These are phyloP conservation scores for Chrosomus eos DNA, from an alignment of 2,797 vertebrate species.

Conservation along the genomic window DNA sequence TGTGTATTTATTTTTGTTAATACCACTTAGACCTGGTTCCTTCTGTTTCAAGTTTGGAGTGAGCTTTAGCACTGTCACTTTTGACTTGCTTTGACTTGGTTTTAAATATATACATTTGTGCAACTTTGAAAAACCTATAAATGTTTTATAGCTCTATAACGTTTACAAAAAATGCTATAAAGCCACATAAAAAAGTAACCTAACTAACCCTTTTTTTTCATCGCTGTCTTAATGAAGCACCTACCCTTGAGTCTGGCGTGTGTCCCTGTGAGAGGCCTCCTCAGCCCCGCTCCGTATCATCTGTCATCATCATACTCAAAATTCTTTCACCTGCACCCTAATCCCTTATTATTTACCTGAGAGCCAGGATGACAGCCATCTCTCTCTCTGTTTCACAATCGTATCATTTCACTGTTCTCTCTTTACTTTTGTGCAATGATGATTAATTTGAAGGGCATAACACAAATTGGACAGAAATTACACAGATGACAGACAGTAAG, in stretches of 20 bases:
- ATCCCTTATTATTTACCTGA: constrained; percentile 78
- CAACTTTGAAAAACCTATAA: neutral
- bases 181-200: too few relatives aligned
- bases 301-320: constrained; percentile 76
- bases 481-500: constrained; percentile 36
- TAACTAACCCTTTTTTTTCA: neutral
- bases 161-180: neutral
- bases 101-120: neutral
- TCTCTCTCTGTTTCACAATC: constrained; percentile 13
- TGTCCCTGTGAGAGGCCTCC: constrained; percentile 60
- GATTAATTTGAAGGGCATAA: constrained; percentile 41
- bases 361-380: constrained; percentile 75
- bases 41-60: neutral
- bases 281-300: constrained; percentile 66
- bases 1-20: too few relatives aligned
- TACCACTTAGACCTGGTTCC: neutral
- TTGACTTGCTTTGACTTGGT: neutral
- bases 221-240: neutral
- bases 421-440: constrained; percentile 12
- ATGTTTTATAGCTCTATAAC: neutral
- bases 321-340: constrained; percentile 75
- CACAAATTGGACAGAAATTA: constrained; percentile 44
- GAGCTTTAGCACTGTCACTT: neutral
- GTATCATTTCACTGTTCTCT: constrained; percentile 41
- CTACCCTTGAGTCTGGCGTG: constrained; percentile 9